Evolutionary conservation across 2,113 vertebrate genomes (phyloP).

Genomic region (Chaetodon trifascialis): DNA sequence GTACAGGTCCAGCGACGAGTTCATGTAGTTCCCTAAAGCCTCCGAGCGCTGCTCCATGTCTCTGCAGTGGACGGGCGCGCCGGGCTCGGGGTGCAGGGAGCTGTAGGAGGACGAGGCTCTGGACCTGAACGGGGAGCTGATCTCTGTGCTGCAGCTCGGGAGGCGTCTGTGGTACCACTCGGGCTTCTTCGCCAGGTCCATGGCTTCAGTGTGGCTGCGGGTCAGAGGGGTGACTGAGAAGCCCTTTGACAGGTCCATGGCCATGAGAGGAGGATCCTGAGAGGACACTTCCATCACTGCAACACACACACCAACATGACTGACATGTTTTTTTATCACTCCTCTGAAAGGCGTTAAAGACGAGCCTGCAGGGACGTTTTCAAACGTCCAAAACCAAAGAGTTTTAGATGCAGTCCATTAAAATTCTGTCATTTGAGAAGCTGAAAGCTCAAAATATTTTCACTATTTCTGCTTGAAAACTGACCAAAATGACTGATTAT

Average conservation of each 20-base stretch:
- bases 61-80: conserved; percentile 40
- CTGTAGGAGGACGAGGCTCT: conserved; percentile 56
- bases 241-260: conserved; percentile 80
- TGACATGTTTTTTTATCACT: too few species aligned
- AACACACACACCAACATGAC: not conserved
- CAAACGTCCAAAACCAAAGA: not conserved
- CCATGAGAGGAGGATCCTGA: conserved; percentile 67
- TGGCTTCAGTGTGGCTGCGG: conserved; percentile 56
- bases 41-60: conserved; percentile 57
- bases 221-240: conserved; percentile 64
- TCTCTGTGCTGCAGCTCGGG: conserved; percentile 47
- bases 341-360: too few species aligned
- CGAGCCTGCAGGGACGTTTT: not conserved
- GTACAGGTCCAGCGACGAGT: conserved; percentile 59
- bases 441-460: not conserved
- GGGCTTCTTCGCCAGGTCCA: conserved; percentile 76
- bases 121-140: conserved; percentile 55
- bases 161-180: conserved; percentile 78
- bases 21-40: conserved; percentile 63
- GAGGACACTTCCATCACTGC: conserved; percentile 79
- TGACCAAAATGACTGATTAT: not conserved
- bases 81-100: conserved; percentile 20
- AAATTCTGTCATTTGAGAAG: not conserved
- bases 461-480: not conserved
- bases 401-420: not conserved